phyloP scores from a whole-genome alignment of 2,797 vertebrate species.

The Chrosomus eos region DNA sequence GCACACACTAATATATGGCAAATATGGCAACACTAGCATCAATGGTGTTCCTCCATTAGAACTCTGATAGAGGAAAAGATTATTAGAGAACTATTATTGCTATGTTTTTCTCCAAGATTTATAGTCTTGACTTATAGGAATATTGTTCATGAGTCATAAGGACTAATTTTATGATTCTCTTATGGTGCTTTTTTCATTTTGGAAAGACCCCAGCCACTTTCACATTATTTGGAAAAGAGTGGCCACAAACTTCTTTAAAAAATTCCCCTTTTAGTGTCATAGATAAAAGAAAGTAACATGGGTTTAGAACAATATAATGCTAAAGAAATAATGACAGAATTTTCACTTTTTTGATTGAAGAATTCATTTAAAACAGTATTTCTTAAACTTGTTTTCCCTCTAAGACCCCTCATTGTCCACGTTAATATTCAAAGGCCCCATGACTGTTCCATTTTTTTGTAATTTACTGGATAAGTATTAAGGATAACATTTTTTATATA shows the following conservation, averaged over 20 bases:
- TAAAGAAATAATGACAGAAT: neutral
- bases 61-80: neutral
- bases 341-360: neutral
- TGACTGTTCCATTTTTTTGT: neutral
- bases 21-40: neutral
- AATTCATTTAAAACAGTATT: neutral
- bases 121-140: neutral
- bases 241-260: neutral
- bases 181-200: neutral
- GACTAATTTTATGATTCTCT: neutral
- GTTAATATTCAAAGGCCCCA: neutral
- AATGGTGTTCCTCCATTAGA: neutral
- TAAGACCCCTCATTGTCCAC: neutral
- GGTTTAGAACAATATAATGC: neutral
- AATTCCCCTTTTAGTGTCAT: neutral
- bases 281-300: neutral
- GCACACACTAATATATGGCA: neutral
- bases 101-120: neutral
- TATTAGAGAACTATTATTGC: neutral
- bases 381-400: neutral
- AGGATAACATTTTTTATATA: too few species aligned
- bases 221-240: neutral
- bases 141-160: neutral
- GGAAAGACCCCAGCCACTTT: neutral
- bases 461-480: too few species aligned